Evolutionary conservation across 2,797 vertebrate genomes (phyloP).

Genomic region (Rhodeus uyekii): DNA sequence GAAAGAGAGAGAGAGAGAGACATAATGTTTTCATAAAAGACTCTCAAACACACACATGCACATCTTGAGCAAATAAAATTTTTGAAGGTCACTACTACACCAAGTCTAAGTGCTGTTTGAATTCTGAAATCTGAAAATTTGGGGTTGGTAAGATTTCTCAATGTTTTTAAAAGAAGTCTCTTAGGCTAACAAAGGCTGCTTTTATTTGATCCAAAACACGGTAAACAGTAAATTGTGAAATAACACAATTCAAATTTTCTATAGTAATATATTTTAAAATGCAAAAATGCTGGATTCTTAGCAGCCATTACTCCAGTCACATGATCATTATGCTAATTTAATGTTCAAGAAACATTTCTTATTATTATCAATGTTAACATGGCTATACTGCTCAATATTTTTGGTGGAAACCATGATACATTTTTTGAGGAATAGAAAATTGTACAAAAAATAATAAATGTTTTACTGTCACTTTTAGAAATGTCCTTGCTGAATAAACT

Average conservation of each 20-base stretch:
- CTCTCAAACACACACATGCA: background rate
- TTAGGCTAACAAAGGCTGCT: background rate
- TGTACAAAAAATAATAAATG: background rate
- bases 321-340: background rate
- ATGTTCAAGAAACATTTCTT: background rate
- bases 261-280: background rate
- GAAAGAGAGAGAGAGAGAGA: slow-evolving; percentile 8
- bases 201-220: background rate
- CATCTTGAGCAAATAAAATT: background rate
- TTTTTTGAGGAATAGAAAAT: background rate
- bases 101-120: background rate
- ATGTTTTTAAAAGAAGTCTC: background rate
- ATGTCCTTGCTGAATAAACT: background rate
- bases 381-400: background rate
- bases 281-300: background rate
- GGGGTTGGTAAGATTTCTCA: background rate
- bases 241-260: no score
- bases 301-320: background rate
- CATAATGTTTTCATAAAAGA: background rate
- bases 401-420: background rate
- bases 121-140: no score
- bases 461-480: background rate
- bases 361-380: background rate
- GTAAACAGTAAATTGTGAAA: background rate
- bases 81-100: background rate